phyloP scores from a whole-genome alignment of 2,888 invertebrate species.

The Ischnus inquisitorius region DNA sequence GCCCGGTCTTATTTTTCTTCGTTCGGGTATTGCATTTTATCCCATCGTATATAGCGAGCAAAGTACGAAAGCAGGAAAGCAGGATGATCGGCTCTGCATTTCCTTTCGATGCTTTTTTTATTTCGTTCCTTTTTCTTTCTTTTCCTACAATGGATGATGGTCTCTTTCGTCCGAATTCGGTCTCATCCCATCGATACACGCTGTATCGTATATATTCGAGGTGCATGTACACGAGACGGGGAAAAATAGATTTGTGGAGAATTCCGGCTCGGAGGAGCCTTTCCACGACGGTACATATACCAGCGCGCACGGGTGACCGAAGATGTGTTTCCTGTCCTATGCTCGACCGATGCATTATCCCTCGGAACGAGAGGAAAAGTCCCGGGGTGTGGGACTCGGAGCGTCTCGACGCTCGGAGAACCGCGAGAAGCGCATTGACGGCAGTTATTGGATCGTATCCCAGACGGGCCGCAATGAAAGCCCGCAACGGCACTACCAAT shows the following conservation, averaged over 20 bases:
- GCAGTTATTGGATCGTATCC: conserved; percentile 66
- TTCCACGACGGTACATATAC: conserved; percentile 21
- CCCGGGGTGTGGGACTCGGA: conserved; percentile 24
- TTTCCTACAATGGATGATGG: conserved; percentile 33
- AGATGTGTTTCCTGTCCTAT: conserved; percentile 57
- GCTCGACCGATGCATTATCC: conserved; percentile 53
- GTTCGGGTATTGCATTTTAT: conserved; percentile 1
- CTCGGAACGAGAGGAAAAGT: conserved; percentile 43
- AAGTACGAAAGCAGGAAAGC: conserved; percentile 3
- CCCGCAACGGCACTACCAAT: conserved; percentile 41
- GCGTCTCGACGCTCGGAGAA: conserved; percentile 46
- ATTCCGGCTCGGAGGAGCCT: conserved; percentile 48
- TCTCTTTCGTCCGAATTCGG: conserved; percentile 14
- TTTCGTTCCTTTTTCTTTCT: conserved; percentile 33
- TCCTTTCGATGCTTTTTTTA: background rate
- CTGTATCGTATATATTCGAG: background rate
- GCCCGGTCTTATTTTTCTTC: background rate
- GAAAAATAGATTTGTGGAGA: conserved; percentile 28
- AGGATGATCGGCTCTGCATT: background rate
- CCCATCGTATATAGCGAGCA: background rate
- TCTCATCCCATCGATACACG: background rate
- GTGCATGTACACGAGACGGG: conserved; percentile 16
- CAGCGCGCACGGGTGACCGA: conserved; percentile 14
- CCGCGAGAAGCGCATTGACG: conserved; percentile 58
- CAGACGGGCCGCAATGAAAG: conserved; percentile 34